Evolutionary conservation across 2,113 vertebrate genomes (phyloP), one percentile per base, ranked within the genome.

Genomic region (Seriola quinqueradiata): DNA sequence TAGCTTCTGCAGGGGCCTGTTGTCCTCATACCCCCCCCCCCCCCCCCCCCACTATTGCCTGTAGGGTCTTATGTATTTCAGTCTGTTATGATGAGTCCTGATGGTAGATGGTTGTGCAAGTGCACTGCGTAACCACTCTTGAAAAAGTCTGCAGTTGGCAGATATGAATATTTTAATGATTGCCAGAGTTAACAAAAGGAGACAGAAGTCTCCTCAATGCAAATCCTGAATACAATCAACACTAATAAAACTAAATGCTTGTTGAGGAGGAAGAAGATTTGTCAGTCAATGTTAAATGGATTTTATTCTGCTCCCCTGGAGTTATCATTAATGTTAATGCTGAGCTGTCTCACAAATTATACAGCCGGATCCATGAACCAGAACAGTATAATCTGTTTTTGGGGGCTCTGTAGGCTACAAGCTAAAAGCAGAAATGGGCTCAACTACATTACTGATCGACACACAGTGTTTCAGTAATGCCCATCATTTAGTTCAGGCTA

Each of bases 401-500:
- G 42, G 57, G 82, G 36, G 55, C 38, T 81, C 73, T 79, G 60
- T 28, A 32, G 58, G 60, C 79, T 78, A 28, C 28, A 4, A 80
- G 75, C 50, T 74, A 85, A 90, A 84, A 89, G 73, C 60, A 81
- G 67, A 83, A 83, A 87, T 71, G 58, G 72, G 59, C 82, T 77
- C 54, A 46, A 23, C 79, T 82, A 70, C 79, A 78, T 81, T 82
- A 82, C 83, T 75, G 82, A 88, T 74, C 87, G 84, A 91, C 85
- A 79, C 50, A 85, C 71, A 81, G 69, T 76, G 87, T 85, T 87
- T 70, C 64, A 70, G 79, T 77, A 72, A 79, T 83, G 84, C 80
- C 88, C 87, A 91, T 94, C 92, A 93, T 92, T 92, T 92, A 92
- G 81, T 78, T 83, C 77, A 73, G 80, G 69, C 83, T 87, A 89